Base-by-base conservation (phyloP, 23 tunicate species). In the Ciona savignyi region DNA sequence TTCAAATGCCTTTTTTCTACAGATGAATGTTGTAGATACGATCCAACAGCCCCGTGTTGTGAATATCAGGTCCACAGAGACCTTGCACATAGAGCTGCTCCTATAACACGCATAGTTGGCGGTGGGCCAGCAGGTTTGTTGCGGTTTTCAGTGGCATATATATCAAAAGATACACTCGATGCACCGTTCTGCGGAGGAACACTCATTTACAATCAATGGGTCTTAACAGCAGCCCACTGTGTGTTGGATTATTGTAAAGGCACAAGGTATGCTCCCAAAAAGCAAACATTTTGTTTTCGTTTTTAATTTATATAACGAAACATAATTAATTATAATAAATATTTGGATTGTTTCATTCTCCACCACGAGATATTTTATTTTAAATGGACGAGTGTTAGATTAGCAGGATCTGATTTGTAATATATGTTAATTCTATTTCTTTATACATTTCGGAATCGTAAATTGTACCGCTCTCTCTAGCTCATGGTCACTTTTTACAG, bases 201-300 rank as follows among this genome's bases (percentile, higher is more conserved):
- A 0, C 51, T 87, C 15, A 78, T 94, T 31, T 34, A 71, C 23
- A 63, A 60, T n/a, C 34, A 67, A 34, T 94, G 99, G 99, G 89
- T 94, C 1, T 63, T 87, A 35, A 94, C 99, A 0, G 99, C 99
- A 0, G 99, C 99, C 2, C 99, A 94, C 70, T 94, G 99, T 70
- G 82, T 88, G 64, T 67, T 74, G 4, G 92, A 83, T 11, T 87
- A 83, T 63, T 94, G 99, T 34, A 30, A 81, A 20, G 65, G 76
- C 11, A 25, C 63, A 23, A 85, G 76, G 93, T 91, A n/a, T n/a
- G n/a, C n/a, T n/a, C n/a, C n/a, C n/a, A n/a, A n/a, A n/a, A n/a
- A n/a, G n/a, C n/a, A 63, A 83, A 63, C 26, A 3, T 25, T 70
- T 31, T 29, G 29, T 70, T 20, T 70, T 70, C n/a, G n/a, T n/a